phyloP scores from a whole-genome alignment of 1,140 invertebrate species.

The Bombyx mandarina region DNA sequence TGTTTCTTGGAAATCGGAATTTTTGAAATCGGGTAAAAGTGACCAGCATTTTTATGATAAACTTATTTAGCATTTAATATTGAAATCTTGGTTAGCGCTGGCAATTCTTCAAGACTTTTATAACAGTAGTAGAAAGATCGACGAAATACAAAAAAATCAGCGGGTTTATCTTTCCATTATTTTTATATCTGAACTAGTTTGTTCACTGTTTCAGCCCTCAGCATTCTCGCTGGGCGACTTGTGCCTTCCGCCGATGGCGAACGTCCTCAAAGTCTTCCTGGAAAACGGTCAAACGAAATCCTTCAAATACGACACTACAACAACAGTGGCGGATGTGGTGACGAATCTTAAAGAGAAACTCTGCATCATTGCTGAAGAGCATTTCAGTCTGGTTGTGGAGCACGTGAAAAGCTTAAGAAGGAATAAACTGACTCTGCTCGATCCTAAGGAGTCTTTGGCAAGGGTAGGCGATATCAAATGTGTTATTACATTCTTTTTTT shows the following conservation, averaged over 20 bases:
- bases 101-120: too few relatives aligned
- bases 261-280: constrained; percentile 92
- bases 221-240: constrained; percentile 83
- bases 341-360: constrained; percentile 88
- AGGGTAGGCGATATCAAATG: constrained; percentile 75
- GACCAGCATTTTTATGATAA: too few relatives aligned
- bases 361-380: constrained; percentile 82
- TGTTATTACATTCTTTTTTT: background rate
- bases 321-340: constrained; percentile 90
- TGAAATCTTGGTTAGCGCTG: too few relatives aligned
- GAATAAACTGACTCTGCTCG: constrained; percentile 87
- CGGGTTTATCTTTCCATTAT: too few relatives aligned
- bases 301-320: constrained; percentile 94
- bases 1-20: too few relatives aligned
- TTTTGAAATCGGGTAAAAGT: too few relatives aligned
- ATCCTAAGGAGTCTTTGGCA: constrained; percentile 86
- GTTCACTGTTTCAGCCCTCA: constrained; percentile 74
- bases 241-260: constrained; percentile 90
- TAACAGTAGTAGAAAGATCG: too few relatives aligned
- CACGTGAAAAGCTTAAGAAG: constrained; percentile 89
- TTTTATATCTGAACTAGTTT: constrained; percentile 6
- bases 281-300: constrained; percentile 97
- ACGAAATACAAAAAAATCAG: too few relatives aligned
- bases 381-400: constrained; percentile 91
- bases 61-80: too few relatives aligned